A percentile compares a stretch with the other conserved stretches of the same genome.
Evolutionary conservation across 2,797 vertebrate genomes (phyloP).

Genomic region (Ibycter americanus): DNA sequence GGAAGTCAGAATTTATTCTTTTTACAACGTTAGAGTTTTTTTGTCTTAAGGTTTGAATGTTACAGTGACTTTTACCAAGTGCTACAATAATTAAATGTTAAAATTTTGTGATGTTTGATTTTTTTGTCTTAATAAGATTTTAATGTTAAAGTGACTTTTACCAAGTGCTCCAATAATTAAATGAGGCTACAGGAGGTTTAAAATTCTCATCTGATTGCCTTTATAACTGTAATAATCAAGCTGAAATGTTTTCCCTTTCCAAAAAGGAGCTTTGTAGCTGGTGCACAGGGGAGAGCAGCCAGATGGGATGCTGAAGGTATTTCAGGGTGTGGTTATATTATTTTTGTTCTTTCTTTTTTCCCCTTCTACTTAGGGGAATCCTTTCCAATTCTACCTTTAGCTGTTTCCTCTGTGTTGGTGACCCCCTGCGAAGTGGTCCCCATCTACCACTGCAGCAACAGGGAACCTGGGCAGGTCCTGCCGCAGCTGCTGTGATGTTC

Average conservation of each 20-base stretch:
- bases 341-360: neutral
- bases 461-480: accelerated
- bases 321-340: neutral
- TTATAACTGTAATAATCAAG: neutral
- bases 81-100: neutral
- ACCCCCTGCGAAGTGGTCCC: accelerated
- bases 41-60: neutral
- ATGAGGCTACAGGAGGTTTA: neutral
- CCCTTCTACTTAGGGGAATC: neutral
- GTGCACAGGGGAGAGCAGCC: neutral
- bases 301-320: neutral
- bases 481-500: accelerated
- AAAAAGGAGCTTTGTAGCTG: neutral
- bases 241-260: neutral
- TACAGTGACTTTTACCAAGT: too few relatives aligned
- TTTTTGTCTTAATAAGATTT: neutral
- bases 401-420: neutral
- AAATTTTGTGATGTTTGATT: too few relatives aligned
- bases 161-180: neutral
- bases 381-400: neutral
- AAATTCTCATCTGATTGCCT: neutral
- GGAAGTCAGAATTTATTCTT: neutral
- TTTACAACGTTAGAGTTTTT: neutral
- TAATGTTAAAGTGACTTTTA: conserved; percentile 11
- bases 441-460: accelerated